Evolutionary conservation across 1,140 invertebrate species (phyloP).

Genomic region (Drosophila sechellia): DNA sequence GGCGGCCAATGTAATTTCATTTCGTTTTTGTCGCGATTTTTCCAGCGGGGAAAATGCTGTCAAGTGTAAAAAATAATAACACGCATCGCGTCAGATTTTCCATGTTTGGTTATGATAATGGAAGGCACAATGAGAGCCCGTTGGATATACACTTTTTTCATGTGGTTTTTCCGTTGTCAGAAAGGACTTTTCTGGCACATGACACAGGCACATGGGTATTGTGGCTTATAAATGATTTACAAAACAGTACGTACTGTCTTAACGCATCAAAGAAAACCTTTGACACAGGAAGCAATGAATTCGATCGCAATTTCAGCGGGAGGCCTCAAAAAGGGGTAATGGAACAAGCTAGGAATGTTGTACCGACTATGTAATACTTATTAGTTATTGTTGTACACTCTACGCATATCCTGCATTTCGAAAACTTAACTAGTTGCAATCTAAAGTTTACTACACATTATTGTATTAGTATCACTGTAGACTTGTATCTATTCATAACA

Average conservation of each 20-base stretch:
- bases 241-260: constrained; percentile 62
- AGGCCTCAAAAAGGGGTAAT: constrained; percentile 21
- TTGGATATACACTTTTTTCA: constrained; percentile 32
- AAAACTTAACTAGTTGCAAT: neutral
- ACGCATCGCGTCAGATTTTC: constrained; percentile 73
- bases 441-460: too few relatives aligned
- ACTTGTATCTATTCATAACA: neutral
- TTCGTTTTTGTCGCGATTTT: constrained; percentile 48
- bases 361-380: neutral
- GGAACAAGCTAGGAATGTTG: neutral
- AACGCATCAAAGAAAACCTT: constrained; percentile 63
- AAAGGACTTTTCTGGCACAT: constrained; percentile 26
- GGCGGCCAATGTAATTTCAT: constrained; percentile 36
- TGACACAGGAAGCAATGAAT: constrained; percentile 56
- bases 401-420: neutral
- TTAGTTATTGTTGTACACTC: neutral
- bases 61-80: constrained; percentile 71
- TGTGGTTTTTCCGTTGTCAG: constrained; percentile 23
- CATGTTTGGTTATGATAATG: constrained; percentile 73
- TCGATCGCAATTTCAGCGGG: constrained; percentile 9
- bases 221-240: constrained; percentile 61
- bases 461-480: too few relatives aligned
- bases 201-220: constrained; percentile 27
- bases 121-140: constrained; percentile 55
- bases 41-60: constrained; percentile 43